Evolutionary conservation across 2,888 invertebrate genomes (phyloP).

Genomic region (Dorcus hopei): DNA sequence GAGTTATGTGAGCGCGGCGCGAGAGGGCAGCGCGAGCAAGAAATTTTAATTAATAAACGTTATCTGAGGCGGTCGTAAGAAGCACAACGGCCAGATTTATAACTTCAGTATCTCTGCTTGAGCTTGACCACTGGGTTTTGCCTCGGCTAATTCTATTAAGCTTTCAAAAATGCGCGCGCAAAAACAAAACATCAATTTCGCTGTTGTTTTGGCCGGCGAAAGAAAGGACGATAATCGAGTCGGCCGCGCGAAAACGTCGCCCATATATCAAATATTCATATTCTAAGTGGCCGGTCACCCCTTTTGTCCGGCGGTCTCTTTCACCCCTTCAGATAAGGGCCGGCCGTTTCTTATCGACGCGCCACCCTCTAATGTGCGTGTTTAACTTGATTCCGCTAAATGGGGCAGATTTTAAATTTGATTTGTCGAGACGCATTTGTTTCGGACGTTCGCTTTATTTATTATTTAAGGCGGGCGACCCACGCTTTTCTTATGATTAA

Average conservation of each 20-base stretch:
- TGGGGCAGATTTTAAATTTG: constrained; percentile 33
- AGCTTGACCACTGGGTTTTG: constrained; percentile 3
- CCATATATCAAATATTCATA: constrained; percentile 43
- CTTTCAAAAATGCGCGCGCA: too few species aligned
- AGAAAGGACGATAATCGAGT: constrained; percentile 17
- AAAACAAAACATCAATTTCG: too few species aligned
- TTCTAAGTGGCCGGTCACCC: constrained; percentile 40
- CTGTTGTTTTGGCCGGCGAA: constrained; percentile 1
- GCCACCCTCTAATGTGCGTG: constrained; percentile 31
- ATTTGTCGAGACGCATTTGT: constrained; percentile 32
- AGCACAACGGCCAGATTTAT: constrained; percentile 3
- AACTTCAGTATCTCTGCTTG: constrained; percentile 1
- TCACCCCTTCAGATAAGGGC: constrained; percentile 27
- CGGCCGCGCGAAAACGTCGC: constrained; percentile 36
- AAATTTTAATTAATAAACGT: constrained; percentile 9
- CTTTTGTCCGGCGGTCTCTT: constrained; percentile 17
- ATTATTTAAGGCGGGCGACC: neutral
- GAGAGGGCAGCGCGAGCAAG: constrained; percentile 1
- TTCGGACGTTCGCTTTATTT: constrained; percentile 16
- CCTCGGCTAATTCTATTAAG: neutral
- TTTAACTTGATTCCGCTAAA: constrained; percentile 38
- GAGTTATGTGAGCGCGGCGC: constrained; percentile 1
- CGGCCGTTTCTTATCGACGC: constrained; percentile 33
- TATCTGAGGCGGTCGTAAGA: constrained; percentile 1
- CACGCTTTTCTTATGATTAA: too few species aligned